Base-by-base conservation (phyloP, 2,113 vertebrate genomes). In the Syngnathus typhle region DNA sequence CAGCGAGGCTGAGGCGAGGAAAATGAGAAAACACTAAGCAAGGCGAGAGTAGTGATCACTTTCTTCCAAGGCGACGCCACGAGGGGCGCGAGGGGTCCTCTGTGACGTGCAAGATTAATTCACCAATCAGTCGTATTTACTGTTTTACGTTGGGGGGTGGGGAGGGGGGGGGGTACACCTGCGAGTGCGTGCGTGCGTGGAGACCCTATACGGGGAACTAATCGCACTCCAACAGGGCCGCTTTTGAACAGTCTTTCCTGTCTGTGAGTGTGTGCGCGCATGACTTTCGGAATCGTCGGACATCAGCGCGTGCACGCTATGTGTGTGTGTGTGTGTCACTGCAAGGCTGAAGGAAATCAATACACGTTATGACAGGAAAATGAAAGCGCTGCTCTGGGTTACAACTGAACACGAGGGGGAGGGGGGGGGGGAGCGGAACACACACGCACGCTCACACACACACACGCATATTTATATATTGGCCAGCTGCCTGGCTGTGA, bases 311-410 rank as follows among this genome's bases (percentile, higher is more conserved):
- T n/a, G 56, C 46, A 52, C 56, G 61, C 71, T 74, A 65, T 65
- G 55, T 56, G 66, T 39, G 46, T 36, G 65, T 62, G 70, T 71
- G 76, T 81, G 75, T 83, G 84, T 87, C 13, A 66, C 76, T 83
- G 86, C 77, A 78, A 88, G 85, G 81, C 80, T 85, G 79, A 74
- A 67, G 82, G 80, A 87, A 89, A 90, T 90, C 88, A 88, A 90
- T 90, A 88, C 79, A 79, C 84, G 82, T 90, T 90, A 87, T 90
- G 87, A 88, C 85, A 89, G 88, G 82, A 85, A 89, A 88, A 90
- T 89, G 83, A 88, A 90, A 90, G 85, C 75, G 52, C 80, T 84
- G 86, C 86, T 88, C 82, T 88, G 86, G 86, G 88, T 89, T 89
- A 88, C 87, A 85, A 88, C 82, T 83, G 81, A 88, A 86, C 84